Evolutionary conservation across 1,140 invertebrate genomes (phyloP).

Genomic region (Tribolium madens): DNA sequence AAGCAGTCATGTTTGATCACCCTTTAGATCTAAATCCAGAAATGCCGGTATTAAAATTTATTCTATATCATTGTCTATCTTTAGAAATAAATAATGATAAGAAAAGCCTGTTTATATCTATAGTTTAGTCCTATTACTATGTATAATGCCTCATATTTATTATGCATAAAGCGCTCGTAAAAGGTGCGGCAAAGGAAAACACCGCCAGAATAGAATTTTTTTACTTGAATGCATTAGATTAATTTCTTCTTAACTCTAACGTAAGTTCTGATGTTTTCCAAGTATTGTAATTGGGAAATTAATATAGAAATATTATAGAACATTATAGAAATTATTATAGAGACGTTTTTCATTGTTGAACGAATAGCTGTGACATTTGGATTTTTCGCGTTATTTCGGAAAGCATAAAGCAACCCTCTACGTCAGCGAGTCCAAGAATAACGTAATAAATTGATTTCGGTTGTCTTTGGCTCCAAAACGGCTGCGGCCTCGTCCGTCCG

Average conservation of each 20-base stretch:
- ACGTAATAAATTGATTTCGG: constrained; percentile 32
- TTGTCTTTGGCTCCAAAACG: constrained; percentile 27
- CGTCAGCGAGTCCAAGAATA: constrained; percentile 2
- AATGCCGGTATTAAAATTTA: not conserved
- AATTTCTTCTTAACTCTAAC: not conserved
- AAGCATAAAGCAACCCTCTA: not conserved
- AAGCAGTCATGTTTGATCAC: too few species aligned
- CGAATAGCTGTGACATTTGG: not conserved
- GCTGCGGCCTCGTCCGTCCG: constrained; percentile 25
- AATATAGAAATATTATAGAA: too few species aligned
- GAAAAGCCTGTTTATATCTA: not conserved
- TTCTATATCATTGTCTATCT: not conserved
- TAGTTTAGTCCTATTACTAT: not conserved
- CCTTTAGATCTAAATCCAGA: too few species aligned
- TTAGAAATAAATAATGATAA: not conserved
- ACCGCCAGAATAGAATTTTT: not conserved
- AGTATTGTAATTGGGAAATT: too few species aligned
- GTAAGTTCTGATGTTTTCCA: not conserved
- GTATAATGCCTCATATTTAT: not conserved
- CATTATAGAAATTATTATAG: not conserved
- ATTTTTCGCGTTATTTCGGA: not conserved
- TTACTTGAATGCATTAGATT: not conserved
- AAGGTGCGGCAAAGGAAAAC: not conserved
- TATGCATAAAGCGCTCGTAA: not conserved
- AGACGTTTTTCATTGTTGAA: not conserved